phyloP scores from a whole-genome alignment of 2,797 vertebrate genomes.

The Lithobates pipiens region DNA sequence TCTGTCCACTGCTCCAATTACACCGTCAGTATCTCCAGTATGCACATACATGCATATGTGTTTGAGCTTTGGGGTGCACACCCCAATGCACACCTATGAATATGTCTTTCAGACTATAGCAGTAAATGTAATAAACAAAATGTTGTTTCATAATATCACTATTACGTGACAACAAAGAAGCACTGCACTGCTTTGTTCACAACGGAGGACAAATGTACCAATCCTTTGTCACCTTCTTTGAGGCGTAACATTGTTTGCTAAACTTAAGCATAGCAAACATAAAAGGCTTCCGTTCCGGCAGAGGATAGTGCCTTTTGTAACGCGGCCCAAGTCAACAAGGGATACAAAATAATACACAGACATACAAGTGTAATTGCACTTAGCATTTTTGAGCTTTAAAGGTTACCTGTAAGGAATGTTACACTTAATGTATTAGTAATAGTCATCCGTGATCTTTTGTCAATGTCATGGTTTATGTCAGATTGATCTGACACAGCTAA shows the following conservation, averaged over 20 bases:
- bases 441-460: neutral
- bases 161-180: neutral
- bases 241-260: neutral
- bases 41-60: too few relatives aligned
- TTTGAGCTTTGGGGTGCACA: too few relatives aligned
- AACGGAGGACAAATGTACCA: neutral
- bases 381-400: neutral
- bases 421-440: neutral
- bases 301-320: neutral
- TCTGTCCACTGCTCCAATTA: too few relatives aligned
- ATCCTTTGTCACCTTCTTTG: neutral
- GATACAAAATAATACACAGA: neutral
- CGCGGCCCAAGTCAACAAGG: too few relatives aligned
- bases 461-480: neutral
- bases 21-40: too few relatives aligned
- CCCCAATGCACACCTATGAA: too few relatives aligned
- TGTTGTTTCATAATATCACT: too few relatives aligned
- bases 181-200: neutral
- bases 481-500: neutral
- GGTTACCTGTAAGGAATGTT: neutral
- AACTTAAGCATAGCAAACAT: neutral
- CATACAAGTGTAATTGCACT: neutral
- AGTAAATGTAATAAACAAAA: too few relatives aligned
- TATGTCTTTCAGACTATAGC: too few relatives aligned
- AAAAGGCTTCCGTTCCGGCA: neutral